These are phyloP conservation scores for Leguminivora glycinivorella DNA, from an alignment of 1,140 invertebrate species.

Conservation along the genomic window DNA sequence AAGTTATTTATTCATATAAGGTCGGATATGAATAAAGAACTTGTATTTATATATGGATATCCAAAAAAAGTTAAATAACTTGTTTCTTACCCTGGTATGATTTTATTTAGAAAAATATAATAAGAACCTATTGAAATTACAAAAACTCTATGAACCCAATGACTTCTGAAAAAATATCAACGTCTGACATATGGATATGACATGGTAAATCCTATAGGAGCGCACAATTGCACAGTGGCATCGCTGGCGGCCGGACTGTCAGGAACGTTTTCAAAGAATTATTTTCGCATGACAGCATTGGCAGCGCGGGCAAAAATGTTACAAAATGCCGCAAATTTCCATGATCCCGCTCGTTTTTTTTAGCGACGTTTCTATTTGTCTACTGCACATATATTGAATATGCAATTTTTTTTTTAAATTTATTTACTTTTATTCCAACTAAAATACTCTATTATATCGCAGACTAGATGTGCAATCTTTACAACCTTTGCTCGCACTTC, in stretches of 20 bases:
- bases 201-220: constrained; percentile 53
- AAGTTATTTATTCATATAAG: too few relatives aligned
- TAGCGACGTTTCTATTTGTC: constrained; percentile 30
- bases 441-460: constrained; percentile 39
- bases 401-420: not conserved
- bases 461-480: constrained; percentile 40
- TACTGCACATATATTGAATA: not conserved
- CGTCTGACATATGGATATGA: constrained; percentile 44
- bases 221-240: constrained; percentile 32
- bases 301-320: constrained; percentile 43
- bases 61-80: too few relatives aligned
- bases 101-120: too few relatives aligned
- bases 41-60: too few relatives aligned
- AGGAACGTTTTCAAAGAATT: constrained; percentile 65
- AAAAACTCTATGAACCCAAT: too few relatives aligned
- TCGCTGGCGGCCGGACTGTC: constrained; percentile 47
- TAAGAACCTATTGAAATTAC: too few relatives aligned
- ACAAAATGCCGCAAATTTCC: constrained; percentile 53
- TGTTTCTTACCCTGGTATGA: too few relatives aligned
- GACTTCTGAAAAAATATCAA: constrained; percentile 37
- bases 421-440: not conserved
- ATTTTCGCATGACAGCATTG: constrained; percentile 57
- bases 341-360: constrained; percentile 43
- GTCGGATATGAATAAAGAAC: too few relatives aligned
- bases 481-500: constrained; percentile 31